These are phyloP conservation scores for Drosophila varians DNA, from an alignment of 1,140 invertebrate species.

Conservation along the genomic window DNA sequence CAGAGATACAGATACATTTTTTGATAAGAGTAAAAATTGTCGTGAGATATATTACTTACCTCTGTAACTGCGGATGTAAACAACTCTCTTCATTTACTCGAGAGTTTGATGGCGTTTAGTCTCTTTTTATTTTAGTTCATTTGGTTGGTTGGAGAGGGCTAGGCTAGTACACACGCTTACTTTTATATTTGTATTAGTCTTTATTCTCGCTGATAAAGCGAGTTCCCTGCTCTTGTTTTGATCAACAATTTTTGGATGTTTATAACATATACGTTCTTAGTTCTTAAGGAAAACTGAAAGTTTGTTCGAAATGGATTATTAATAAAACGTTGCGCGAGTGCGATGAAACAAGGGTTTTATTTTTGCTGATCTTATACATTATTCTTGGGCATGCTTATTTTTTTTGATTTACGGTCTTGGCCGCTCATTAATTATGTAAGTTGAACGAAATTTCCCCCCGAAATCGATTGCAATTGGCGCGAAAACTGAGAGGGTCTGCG, in stretches of 20 bases:
- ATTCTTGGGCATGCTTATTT: background rate
- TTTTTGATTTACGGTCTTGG: conserved; percentile 17
- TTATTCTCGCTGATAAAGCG: background rate
- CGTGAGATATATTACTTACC: conserved; percentile 9
- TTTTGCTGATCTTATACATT: conserved; percentile 6
- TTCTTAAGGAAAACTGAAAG: background rate
- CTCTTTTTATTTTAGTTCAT: conserved; percentile 15
- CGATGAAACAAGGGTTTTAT: conserved; percentile 13
- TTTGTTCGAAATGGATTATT: background rate
- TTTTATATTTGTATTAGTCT: too few relatives aligned
- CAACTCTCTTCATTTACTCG: conserved; percentile 20
- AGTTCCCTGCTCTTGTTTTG: background rate
- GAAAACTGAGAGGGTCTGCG: conserved; percentile 19
- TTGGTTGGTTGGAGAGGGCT: conserved; percentile 6
- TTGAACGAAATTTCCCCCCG: conserved; percentile 2
- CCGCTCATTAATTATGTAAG: conserved; percentile 30
- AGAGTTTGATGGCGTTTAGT: conserved; percentile 9
- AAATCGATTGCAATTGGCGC: conserved; percentile 64
- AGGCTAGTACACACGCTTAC: background rate
- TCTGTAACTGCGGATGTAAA: conserved; percentile 2
- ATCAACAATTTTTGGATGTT: background rate
- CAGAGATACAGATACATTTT: too few relatives aligned
- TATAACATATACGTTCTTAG: background rate
- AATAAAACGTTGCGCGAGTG: conserved; percentile 10
- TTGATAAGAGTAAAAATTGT: too few relatives aligned